Conservation (phyloP, 2,888 invertebrate genomes). For the Acanthoscelides obtectus region DNA sequence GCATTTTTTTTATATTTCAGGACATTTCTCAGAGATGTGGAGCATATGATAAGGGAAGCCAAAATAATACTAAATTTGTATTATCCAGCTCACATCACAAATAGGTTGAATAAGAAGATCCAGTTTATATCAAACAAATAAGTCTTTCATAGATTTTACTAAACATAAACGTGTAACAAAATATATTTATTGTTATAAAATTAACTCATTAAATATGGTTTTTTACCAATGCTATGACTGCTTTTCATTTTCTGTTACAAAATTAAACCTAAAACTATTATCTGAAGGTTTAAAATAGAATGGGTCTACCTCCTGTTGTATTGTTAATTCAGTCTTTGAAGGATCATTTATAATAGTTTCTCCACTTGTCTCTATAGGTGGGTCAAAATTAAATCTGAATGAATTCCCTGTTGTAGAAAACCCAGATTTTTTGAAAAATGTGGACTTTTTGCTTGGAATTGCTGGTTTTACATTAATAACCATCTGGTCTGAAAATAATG, state of each 20-base stretch:
- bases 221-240: conserved; percentile 6
- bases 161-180: conserved; percentile 8
- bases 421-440: conserved; percentile 65
- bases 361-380: conserved; percentile 17
- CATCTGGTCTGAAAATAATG: conserved; percentile 50
- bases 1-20: conserved; percentile 30
- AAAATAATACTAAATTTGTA: conserved; percentile 37
- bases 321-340: conserved; percentile 6
- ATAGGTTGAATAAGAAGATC: conserved; percentile 37
- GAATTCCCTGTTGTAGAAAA: conserved; percentile 49
- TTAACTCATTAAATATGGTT: neutral
- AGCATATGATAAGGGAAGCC: conserved; percentile 36
- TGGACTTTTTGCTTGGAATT: conserved; percentile 54
- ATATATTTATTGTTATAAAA: conserved; percentile 2
- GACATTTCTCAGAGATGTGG: conserved; percentile 34
- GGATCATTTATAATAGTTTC: conserved; percentile 4
- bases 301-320: conserved; percentile 1
- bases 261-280: conserved; percentile 64
- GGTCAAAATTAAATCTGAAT: conserved; percentile 54
- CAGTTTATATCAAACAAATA: conserved; percentile 38
- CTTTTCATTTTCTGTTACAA: conserved; percentile 37
- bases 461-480: conserved; percentile 57
- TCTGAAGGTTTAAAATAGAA: conserved; percentile 47
- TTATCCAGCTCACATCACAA: conserved; percentile 37
- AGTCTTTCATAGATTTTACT: conserved; percentile 29